Percentiles rank a stretch among this genome's conserved stretches.
Conservation (phyloP, 1,140 invertebrate species). For the Caenorhabditis remanei region DNA sequence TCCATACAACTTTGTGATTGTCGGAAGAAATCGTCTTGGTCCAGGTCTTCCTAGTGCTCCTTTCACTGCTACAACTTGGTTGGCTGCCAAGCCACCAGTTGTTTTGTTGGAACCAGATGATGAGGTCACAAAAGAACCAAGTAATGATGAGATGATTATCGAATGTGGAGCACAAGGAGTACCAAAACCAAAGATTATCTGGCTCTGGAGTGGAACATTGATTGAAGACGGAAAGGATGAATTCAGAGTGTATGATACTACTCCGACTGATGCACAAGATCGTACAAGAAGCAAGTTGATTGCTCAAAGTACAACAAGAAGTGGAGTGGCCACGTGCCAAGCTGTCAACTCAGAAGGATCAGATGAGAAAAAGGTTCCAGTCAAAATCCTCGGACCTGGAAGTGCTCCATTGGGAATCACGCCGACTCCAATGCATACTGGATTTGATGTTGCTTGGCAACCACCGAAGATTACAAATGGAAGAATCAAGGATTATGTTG, state of each 20-base stretch:
- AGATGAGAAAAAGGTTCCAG: slow-evolving; percentile 72
- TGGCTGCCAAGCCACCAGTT: slow-evolving; percentile 70
- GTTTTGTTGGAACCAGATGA: slow-evolving; percentile 69
- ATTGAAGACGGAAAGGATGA: slow-evolving; percentile 76
- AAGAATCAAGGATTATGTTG: slow-evolving; percentile 72
- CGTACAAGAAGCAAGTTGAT: slow-evolving; percentile 72
- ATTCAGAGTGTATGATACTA: slow-evolving; percentile 76
- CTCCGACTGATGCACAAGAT: slow-evolving; percentile 72
- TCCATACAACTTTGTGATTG: slow-evolving; percentile 72
- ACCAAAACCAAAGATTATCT: slow-evolving; percentile 76
- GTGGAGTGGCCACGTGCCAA: slow-evolving; percentile 73
- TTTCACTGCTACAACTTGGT: slow-evolving; percentile 75
- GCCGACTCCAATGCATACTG: slow-evolving; percentile 71
- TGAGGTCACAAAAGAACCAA: slow-evolving; percentile 67
- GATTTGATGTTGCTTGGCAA: slow-evolving; percentile 75
- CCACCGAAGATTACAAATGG: slow-evolving; percentile 75
- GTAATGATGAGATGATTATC: slow-evolving; percentile 71
- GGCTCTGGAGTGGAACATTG: slow-evolving; percentile 72
- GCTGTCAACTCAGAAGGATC: slow-evolving; percentile 74
- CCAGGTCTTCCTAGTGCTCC: slow-evolving; percentile 70
- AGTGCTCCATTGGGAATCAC: slow-evolving; percentile 71
- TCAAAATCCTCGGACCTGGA: slow-evolving; percentile 75
- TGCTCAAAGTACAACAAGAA: slow-evolving; percentile 72
- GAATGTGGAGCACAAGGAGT: slow-evolving; percentile 75
- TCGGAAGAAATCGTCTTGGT: slow-evolving; percentile 74